Conservation (phyloP, 2,113 vertebrate genomes). For the Kryptolebias marmoratus region DNA sequence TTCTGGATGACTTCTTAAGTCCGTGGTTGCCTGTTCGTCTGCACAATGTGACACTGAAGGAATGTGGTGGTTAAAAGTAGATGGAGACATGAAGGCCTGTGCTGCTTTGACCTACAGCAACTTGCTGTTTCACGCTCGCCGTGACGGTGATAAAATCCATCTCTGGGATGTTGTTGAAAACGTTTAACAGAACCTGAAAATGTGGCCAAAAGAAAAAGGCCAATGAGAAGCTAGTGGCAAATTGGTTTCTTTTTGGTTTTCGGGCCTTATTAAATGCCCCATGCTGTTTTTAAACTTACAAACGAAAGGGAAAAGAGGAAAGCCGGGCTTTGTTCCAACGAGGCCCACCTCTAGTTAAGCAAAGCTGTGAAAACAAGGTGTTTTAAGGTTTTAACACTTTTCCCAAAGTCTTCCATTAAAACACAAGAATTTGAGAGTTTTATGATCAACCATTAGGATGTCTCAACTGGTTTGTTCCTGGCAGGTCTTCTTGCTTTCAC, state of each 20-base stretch:
- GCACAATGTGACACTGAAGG: conserved; percentile 23
- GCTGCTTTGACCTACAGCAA: conserved; percentile 13
- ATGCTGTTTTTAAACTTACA: conserved; percentile 47
- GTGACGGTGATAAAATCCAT: conserved; percentile 6
- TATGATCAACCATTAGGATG: conserved; percentile 70
- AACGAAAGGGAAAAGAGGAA: conserved; percentile 30
- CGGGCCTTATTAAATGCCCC: conserved; percentile 27
- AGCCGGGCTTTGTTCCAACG: conserved; percentile 61
- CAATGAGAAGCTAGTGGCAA: conserved; percentile 13
- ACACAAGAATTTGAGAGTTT: conserved; percentile 70
- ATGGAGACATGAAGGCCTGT: conserved; percentile 38
- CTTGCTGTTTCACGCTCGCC: conserved; percentile 4
- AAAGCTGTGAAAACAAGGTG: conserved; percentile 60
- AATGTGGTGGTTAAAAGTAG: conserved; percentile 52
- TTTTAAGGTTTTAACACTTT: conserved; percentile 64
- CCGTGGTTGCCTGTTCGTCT: conserved; percentile 17
- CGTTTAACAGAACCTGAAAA: neutral
- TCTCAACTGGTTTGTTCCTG: conserved; percentile 64
- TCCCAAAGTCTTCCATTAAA: conserved; percentile 69
- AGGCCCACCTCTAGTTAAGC: conserved; percentile 70
- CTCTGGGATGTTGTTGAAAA: neutral
- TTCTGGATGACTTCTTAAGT: conserved; percentile 43
- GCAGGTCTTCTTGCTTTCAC: conserved; percentile 54
- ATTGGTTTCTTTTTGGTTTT: conserved; percentile 14
- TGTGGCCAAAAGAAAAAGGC: neutral